Conservation (phyloP, 2,797 vertebrate species). For the Echeneis naucrates region DNA sequence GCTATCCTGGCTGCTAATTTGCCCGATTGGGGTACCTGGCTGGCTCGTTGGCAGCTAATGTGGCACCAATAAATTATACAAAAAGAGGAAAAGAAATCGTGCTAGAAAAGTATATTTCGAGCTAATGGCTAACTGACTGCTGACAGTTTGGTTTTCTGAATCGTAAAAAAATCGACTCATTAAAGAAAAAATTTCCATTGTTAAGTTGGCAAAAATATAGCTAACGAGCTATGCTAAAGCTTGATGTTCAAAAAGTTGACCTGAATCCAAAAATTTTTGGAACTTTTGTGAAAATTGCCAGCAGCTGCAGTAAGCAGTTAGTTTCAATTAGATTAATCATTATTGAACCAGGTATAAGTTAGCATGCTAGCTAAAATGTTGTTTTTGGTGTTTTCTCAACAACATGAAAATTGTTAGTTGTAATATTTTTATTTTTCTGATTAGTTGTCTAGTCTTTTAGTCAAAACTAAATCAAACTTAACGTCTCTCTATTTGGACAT, state of each 20-base stretch:
- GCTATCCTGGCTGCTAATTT: not conserved
- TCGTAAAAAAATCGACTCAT: no score
- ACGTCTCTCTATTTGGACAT: no score
- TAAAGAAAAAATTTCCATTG: no score
- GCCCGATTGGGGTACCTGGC: not conserved
- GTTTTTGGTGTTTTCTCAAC: not conserved
- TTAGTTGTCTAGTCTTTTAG: not conserved
- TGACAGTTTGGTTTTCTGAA: not conserved
- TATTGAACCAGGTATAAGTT: not conserved
- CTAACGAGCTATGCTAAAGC: not conserved
- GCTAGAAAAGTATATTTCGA: not conserved
- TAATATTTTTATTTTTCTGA: not conserved
- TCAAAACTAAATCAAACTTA: conserved; percentile 2
- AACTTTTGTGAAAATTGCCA: no score
- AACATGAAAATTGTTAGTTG: conserved; percentile 10
- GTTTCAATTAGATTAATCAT: no score
- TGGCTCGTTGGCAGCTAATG: not conserved
- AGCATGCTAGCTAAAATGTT: not conserved
- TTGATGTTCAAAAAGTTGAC: no score
- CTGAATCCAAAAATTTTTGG: no score
- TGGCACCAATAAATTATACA: not conserved
- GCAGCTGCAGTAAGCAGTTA: no score
- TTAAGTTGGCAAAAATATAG: not conserved
- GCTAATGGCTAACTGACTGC: not conserved
- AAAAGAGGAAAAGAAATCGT: no score